Base-by-base conservation (phyloP, 2,888 invertebrate genomes). In the Julus scanicus region DNA sequence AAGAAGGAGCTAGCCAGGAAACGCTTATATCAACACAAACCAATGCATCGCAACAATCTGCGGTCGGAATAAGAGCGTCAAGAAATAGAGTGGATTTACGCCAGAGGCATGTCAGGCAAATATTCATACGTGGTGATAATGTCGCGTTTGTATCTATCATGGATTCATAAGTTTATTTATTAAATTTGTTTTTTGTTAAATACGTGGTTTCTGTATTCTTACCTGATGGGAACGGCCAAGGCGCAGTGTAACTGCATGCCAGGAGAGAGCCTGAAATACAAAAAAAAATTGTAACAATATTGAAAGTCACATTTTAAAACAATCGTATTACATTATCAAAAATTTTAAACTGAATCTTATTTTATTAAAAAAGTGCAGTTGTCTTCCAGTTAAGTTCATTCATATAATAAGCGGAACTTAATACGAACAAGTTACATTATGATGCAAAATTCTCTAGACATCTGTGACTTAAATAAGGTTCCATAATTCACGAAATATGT, bases 91-190 rank as follows among this genome's bases (percentile, higher is more conserved):
- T 17, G 57, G 94, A 95, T 48, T 49, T 57, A 11, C 89, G 39
- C 87, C 15, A 91, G 40, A 90, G 92, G 90, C 92, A 92, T 90
- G 90, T 92, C 13, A 91, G 91, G 89, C 92, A 92, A 89, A 84
- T 92, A 87, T 92, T 92, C 88, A 90, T 92, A 13, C 90, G 92
- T 86, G 92, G 92, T 87, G 92, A 92, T 89, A 92, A 92, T 90
- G 91, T 92, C 48, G 92, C 92, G n/a, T 91, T 91, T 89, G 90
- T 92, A 9, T 86, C 88, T 13, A 88, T 88, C 57, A 84, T 29
- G 37, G 40, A 39, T 84, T 40, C 4, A 8, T 84, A 84, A 29
- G 15, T 17, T 29, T 11, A 57, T 15, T 83, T 20, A 84, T 39
- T 84, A 84, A 37, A 13, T 83, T 0, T n/a, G 9, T 20, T 13